Evolutionary conservation across 2,888 invertebrate genomes (phyloP), one percentile per base, ranked within the genome.

Genomic region (Altica lythri): DNA sequence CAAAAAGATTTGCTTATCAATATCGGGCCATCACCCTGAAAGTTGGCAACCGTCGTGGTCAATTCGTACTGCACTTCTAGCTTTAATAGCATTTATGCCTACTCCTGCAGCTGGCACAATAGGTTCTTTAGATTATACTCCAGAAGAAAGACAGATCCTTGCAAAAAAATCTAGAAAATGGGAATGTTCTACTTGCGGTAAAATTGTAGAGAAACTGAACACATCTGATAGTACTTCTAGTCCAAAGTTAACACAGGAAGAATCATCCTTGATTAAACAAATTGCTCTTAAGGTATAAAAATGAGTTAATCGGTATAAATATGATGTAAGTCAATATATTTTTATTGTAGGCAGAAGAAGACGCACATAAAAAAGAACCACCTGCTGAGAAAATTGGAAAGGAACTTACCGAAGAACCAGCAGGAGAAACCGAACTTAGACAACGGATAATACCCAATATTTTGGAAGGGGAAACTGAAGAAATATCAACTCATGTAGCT

Each of bases 31-130:
- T 77, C 96, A 96, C 75, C 96, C 95, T n/a, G 96, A 97, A 76
- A 92, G 93, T 27, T 97, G 96, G 96, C 92, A 94, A 72, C 96
- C 96, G 17, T 94, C 93, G 2, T 96, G 96, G 96, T 95, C 94
- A 19, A 94, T 96, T 62, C 82, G 95, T 58, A 96, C 95, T 46
- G 95, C 95, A 8, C 78, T 96, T 53, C 77, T 96, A 61, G 95
- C 95, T 10, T 80, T 96, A 53, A 94, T 95, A 68, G 92, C 95
- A 1, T 96, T 96, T 72, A 93, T 96, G 92, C 94, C 95, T 0
- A 90, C 93, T 3, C 87, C 90, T 45, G 89, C 92, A 5, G 88
- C 86, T 66, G 93, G 94, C 1, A 94, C 95, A 2, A 90, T 97
- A 57, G 96, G 95, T 4, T 90, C 94, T 1, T 77, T 96, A 14